A percentile compares a stretch with the other conserved stretches of the same genome.
phyloP scores from a whole-genome alignment of 53 echinoderm and acorn worm genomes.

The Zoroaster sp. region DNA sequence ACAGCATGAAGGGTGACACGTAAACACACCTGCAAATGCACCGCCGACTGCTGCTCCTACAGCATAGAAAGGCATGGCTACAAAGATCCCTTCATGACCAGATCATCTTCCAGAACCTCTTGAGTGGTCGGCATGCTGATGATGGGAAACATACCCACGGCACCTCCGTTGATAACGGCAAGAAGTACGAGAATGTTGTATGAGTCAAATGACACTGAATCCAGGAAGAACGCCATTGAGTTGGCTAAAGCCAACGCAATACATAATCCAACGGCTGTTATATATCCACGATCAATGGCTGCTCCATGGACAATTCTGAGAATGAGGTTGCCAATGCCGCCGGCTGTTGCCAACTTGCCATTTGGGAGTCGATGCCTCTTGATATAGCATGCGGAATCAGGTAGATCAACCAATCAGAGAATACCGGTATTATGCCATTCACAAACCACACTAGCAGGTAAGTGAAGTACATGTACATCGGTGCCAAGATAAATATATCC shows the following conservation, averaged over 20 bases:
- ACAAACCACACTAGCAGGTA: not conserved
- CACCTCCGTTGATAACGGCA: conserved; percentile 33
- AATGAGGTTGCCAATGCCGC: conserved; percentile 51
- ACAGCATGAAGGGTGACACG: not conserved
- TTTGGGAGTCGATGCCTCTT: conserved; percentile 18
- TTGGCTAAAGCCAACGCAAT: conserved; percentile 33
- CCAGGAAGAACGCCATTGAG: conserved; percentile 34
- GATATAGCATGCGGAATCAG: conserved; percentile 51
- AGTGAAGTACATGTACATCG: not conserved
- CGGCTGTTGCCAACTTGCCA: conserved; percentile 38
- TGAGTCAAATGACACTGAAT: conserved; percentile 1
- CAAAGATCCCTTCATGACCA: conserved; percentile 22
- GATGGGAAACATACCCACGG: conserved; percentile 2
- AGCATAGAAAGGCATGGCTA: conserved; percentile 14
- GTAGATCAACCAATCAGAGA: conserved; percentile 49
- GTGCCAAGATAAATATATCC: not conserved
- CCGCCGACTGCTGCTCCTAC: conserved; percentile 46
- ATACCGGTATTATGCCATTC: not conserved
- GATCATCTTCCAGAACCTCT: conserved; percentile 18
- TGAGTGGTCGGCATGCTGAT: conserved; percentile 22
- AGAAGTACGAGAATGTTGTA: conserved; percentile 3
- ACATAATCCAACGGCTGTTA: conserved; percentile 34
- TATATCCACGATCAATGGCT: conserved; percentile 2
- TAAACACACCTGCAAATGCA: conserved; percentile 20
- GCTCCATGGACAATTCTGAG: conserved; percentile 47